Conservation (phyloP, 2,888 invertebrate species). For the Aphodius granarius region DNA sequence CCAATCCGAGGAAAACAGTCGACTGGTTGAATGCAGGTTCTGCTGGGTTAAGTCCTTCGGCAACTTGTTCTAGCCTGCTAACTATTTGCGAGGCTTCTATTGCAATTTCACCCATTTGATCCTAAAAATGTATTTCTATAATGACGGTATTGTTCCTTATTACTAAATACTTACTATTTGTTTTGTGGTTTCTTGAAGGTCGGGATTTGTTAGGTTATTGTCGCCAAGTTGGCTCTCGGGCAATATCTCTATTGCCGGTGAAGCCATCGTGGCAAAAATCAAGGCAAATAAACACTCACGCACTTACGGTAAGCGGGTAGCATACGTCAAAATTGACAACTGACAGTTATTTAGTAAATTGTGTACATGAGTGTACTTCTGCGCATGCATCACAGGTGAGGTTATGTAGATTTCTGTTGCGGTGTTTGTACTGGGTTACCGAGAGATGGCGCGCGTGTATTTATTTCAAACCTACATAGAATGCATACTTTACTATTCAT, state of each 20-base stretch:
- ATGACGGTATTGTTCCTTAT: not conserved
- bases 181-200: not conserved
- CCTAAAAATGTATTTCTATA: constrained; percentile 35
- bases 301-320: not conserved
- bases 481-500: too few species aligned
- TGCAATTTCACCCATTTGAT: constrained; percentile 52
- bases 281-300: not conserved
- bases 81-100: constrained; percentile 55
- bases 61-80: constrained; percentile 52
- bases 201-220: not conserved
- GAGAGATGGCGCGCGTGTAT: not conserved
- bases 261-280: constrained; percentile 13
- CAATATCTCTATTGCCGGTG: not conserved
- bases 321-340: constrained; percentile 12
- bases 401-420: not conserved
- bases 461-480: too few species aligned
- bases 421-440: not conserved
- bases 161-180: not conserved
- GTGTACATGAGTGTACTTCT: not conserved
- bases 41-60: constrained; percentile 44
- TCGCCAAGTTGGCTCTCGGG: not conserved
- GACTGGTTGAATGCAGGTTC: constrained; percentile 43
- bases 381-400: not conserved
- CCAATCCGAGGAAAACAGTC: constrained; percentile 51
- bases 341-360: not conserved